Evolutionary conservation across 2,797 vertebrate genomes (phyloP).

Genomic region (Sandelia bainsii): DNA sequence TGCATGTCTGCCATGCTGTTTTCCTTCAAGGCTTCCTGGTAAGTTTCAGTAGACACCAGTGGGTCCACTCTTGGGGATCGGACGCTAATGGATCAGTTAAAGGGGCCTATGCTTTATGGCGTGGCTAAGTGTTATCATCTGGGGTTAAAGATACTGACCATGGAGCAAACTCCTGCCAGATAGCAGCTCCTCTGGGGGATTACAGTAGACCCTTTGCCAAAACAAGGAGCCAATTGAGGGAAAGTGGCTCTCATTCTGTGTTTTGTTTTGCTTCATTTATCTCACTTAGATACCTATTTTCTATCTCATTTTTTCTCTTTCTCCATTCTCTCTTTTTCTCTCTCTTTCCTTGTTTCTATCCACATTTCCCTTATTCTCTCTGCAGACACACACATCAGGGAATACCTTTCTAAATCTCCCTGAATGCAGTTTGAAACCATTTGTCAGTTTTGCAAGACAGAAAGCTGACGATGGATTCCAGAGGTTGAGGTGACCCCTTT

Average conservation of each 20-base stretch:
- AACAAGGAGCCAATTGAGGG: constrained; percentile 56
- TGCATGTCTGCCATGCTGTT: constrained; percentile 87
- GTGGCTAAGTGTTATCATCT: constrained; percentile 87
- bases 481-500: constrained; percentile 77
- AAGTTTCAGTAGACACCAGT: constrained; percentile 86
- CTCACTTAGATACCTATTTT: constrained; percentile 54
- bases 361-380: constrained; percentile 20
- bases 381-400: constrained; percentile 52
- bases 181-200: constrained; percentile 77
- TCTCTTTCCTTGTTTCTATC: constrained; percentile 18
- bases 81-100: constrained; percentile 89
- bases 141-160: constrained; percentile 85
- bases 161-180: constrained; percentile 77
- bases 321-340: neutral
- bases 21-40: constrained; percentile 88
- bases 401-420: constrained; percentile 59
- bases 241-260: constrained; percentile 67
- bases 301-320: constrained; percentile 24
- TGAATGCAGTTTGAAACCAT: constrained; percentile 68
- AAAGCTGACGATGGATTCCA: constrained; percentile 79
- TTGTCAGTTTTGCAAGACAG: constrained; percentile 78
- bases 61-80: constrained; percentile 81
- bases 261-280: constrained; percentile 69
- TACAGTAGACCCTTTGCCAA: constrained; percentile 76
- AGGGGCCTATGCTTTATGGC: constrained; percentile 86